These are phyloP conservation scores for Sciaenops ocellatus DNA, from an alignment of 2,797 vertebrate genomes.

Conservation along the genomic window DNA sequence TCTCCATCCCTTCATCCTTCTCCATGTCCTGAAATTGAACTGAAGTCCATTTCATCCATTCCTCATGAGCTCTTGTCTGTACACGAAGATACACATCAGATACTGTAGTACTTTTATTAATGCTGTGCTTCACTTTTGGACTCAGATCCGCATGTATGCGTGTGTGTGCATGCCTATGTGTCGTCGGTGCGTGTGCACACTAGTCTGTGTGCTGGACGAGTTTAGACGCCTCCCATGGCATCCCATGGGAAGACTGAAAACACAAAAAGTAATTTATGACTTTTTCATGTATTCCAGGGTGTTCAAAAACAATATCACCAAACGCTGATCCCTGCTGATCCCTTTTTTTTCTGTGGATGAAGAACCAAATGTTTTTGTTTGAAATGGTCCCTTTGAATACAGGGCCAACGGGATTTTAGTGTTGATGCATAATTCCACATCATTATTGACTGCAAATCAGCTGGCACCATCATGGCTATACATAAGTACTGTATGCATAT, in stretches of 20 bases:
- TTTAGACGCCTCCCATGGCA: slow-evolving; percentile 84
- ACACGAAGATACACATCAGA: slow-evolving; percentile 41
- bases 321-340: slow-evolving; percentile 9
- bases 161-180: slow-evolving; percentile 14
- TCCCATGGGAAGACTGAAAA: slow-evolving; percentile 67
- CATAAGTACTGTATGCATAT: neutral
- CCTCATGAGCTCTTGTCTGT: slow-evolving; percentile 38
- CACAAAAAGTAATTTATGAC: slow-evolving; percentile 73
- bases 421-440: neutral
- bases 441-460: neutral
- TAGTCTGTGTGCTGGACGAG: slow-evolving; percentile 79
- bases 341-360: neutral
- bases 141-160: slow-evolving; percentile 1
- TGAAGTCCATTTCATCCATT: slow-evolving; percentile 28
- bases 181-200: slow-evolving; percentile 25
- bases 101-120: slow-evolving; percentile 26
- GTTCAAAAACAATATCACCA: slow-evolving; percentile 83
- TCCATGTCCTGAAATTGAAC: slow-evolving; percentile 13
- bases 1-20: slow-evolving; percentile 6
- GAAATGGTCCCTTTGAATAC: neutral
- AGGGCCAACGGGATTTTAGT: neutral
- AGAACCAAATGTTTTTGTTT: neutral
- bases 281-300: slow-evolving; percentile 80
- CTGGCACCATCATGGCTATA: neutral
- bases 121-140: slow-evolving; percentile 27